These are phyloP conservation scores for Tethea ocularis DNA, from an alignment of 2,888 invertebrate genomes.

Conservation along the genomic window DNA sequence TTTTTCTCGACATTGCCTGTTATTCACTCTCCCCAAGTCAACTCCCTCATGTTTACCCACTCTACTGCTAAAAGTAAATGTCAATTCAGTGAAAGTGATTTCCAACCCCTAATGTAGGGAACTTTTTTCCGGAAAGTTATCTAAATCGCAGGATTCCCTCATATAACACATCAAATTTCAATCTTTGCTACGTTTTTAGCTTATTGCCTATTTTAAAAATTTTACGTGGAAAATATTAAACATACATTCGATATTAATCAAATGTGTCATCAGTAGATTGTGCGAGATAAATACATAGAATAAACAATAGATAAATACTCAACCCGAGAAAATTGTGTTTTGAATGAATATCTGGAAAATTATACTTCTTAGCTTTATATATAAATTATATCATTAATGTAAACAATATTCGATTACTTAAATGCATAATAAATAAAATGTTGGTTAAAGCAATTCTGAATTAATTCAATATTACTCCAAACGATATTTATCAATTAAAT, in stretches of 20 bases:
- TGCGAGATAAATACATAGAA: background rate
- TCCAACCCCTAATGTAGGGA: too few relatives aligned
- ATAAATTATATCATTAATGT: background rate
- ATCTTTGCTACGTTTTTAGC: background rate
- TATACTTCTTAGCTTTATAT: background rate
- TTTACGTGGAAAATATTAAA: background rate
- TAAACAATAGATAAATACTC: too few relatives aligned
- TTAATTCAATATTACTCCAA: background rate
- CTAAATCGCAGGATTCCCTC: background rate
- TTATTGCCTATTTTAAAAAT: background rate
- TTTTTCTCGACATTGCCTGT: too few relatives aligned
- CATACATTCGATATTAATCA: background rate
- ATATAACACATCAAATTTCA: background rate
- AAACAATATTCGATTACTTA: background rate
- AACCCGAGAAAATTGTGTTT: background rate
- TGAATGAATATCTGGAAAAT: background rate
- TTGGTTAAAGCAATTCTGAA: background rate
- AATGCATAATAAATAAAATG: background rate
- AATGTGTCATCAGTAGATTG: background rate
- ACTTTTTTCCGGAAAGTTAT: too few relatives aligned
- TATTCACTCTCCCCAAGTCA: background rate
- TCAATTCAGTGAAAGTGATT: background rate
- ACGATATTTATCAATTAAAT: slow-evolving; percentile 1
- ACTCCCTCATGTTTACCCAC: background rate
- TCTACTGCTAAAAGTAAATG: background rate